Conservation (phyloP, 2,888 invertebrate species). For the Neoascia interrupta region DNA sequence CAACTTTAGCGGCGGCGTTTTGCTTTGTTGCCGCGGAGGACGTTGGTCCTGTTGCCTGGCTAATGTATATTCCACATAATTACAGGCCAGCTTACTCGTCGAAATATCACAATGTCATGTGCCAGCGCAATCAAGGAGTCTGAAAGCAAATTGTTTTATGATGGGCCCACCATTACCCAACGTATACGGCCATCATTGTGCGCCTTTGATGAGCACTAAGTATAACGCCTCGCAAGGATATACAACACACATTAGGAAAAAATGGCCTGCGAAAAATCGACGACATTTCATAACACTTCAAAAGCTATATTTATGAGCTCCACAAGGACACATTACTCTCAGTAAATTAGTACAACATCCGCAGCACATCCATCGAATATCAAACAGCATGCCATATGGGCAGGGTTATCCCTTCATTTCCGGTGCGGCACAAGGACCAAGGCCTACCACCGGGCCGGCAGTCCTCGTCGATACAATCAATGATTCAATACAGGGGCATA, state of each 20-base stretch:
- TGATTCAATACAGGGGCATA: conserved; percentile 33
- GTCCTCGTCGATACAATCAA: conserved; percentile 20
- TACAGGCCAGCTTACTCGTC: too few species aligned
- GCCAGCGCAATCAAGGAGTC: too few species aligned
- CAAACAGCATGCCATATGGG: conserved; percentile 12
- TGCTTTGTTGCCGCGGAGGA: too few species aligned
- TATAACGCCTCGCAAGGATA: not conserved
- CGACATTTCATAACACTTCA: not conserved
- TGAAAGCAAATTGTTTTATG: conserved; percentile 10
- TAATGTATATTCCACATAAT: too few species aligned
- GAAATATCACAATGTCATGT: too few species aligned
- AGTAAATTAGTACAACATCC: conserved; percentile 14
- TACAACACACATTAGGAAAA: too few species aligned
- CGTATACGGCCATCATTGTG: not conserved
- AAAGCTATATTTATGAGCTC: conserved; percentile 24
- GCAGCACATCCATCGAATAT: conserved; percentile 9
- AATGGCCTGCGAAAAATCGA: conserved; percentile 5
- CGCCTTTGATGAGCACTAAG: not conserved
- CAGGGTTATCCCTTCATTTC: conserved; percentile 10
- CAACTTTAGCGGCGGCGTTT: too few species aligned
- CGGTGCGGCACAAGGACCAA: too few species aligned
- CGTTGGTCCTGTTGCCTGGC: too few species aligned
- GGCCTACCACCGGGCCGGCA: too few species aligned
- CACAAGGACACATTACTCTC: conserved; percentile 21
- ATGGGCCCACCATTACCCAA: conserved; percentile 22